Percentiles rank a stretch among this genome's conserved stretches.
Conservation (phyloP, 1,140 invertebrate species). For the Papilio machaon region DNA sequence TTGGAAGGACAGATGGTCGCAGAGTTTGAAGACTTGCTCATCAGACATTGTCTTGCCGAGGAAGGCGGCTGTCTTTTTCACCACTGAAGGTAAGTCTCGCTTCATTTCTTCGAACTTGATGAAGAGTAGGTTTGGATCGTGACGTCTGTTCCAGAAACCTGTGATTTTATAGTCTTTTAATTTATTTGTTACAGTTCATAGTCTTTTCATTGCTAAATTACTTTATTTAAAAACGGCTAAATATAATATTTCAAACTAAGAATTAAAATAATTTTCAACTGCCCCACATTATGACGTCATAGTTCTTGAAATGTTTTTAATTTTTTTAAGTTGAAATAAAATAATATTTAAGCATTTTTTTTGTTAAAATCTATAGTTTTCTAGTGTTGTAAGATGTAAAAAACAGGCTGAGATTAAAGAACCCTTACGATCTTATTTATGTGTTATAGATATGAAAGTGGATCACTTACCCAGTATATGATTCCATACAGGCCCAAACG, state of each 20-base stretch:
- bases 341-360: no score
- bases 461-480: conserved; percentile 84
- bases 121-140: conserved; percentile 90
- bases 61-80: conserved; percentile 88
- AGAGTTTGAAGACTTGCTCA: conserved; percentile 85
- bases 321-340: no score
- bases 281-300: no score
- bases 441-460: background rate
- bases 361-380: no score
- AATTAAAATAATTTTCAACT: no score
- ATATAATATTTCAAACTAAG: no score
- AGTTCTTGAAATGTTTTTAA: no score
- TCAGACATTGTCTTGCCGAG: conserved; percentile 86
- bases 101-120: conserved; percentile 95
- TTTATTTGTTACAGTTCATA: background rate
- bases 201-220: no score
- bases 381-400: no score
- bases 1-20: conserved; percentile 89
- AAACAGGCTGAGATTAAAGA: no score
- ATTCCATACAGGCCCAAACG: conserved; percentile 87
- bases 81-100: conserved; percentile 84
- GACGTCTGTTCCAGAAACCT: conserved; percentile 86
- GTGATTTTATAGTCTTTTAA: conserved; percentile 32
- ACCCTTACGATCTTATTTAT: background rate
- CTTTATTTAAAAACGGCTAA: no score